Conservation (phyloP, 2,888 invertebrate genomes). For the Diadegma fenestrale region DNA sequence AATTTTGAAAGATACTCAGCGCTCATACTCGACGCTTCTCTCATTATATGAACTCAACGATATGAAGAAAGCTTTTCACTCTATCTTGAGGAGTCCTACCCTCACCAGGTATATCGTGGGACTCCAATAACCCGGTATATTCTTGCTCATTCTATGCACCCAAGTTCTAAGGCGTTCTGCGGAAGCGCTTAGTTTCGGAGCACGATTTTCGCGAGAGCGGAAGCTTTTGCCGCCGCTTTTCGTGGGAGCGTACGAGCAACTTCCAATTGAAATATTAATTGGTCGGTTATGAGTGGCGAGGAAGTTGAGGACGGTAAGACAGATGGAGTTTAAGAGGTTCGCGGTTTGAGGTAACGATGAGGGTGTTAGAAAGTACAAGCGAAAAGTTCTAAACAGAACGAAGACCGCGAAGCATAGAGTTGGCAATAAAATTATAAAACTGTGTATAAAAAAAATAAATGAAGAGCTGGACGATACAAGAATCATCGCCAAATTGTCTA, state of each 20-base stretch:
- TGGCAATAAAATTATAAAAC: not conserved
- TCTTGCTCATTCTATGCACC: constrained; percentile 8
- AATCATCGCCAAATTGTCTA: constrained; percentile 40
- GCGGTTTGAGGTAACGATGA: constrained; percentile 14
- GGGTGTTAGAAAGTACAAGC: constrained; percentile 17
- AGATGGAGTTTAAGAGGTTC: constrained; percentile 58
- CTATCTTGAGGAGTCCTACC: constrained; percentile 1
- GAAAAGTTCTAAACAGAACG: constrained; percentile 23
- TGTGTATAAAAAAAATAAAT: not conserved
- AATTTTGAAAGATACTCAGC: not conserved
- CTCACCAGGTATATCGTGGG: constrained; percentile 17
- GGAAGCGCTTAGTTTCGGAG: constrained; percentile 43
- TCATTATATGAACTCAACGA: constrained; percentile 8
- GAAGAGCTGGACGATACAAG: constrained; percentile 17
- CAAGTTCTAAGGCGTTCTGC: constrained; percentile 29
- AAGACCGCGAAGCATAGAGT: constrained; percentile 1
- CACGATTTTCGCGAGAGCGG: constrained; percentile 37
- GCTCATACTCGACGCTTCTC: not conserved
- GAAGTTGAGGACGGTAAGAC: constrained; percentile 48
- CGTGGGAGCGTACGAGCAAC: constrained; percentile 68
- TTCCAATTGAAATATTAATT: constrained; percentile 83
- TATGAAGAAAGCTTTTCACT: constrained; percentile 25
- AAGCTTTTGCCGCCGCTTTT: constrained; percentile 37
- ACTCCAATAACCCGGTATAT: constrained; percentile 30
- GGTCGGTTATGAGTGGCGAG: constrained; percentile 70